Evolutionary conservation across 2,797 vertebrate species (phyloP).

Genomic region (Coreius guichenoti): DNA sequence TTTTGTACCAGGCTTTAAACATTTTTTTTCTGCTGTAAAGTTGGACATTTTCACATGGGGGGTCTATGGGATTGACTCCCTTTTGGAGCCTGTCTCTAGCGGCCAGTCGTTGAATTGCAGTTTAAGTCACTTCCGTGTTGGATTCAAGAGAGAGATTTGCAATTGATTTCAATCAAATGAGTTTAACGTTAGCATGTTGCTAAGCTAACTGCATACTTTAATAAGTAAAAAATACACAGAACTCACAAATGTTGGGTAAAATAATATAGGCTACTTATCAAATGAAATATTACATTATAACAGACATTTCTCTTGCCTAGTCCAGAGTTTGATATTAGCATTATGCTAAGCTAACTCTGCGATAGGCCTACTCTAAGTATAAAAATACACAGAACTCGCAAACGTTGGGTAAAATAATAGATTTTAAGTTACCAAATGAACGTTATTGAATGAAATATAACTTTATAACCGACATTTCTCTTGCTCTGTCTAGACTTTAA

Average conservation of each 20-base stretch:
- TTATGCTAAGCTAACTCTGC: not conserved
- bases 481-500: too few relatives aligned
- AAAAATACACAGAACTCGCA: not conserved
- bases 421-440: not conserved
- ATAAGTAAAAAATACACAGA: not conserved
- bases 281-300: not conserved
- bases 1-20: too few relatives aligned
- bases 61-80: too few relatives aligned
- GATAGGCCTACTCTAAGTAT: too few relatives aligned
- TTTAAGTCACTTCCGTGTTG: too few relatives aligned
- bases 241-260: not conserved
- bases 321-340: not conserved
- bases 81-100: too few relatives aligned
- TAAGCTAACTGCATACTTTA: not conserved
- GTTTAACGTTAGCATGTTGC: not conserved
- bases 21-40: too few relatives aligned
- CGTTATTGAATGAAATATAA: not conserved
- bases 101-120: too few relatives aligned
- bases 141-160: not conserved
- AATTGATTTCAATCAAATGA: not conserved
- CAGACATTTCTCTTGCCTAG: not conserved
- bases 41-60: too few relatives aligned
- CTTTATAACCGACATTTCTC: not conserved
- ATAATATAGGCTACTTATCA: not conserved
- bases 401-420: too few relatives aligned